phyloP scores from a whole-genome alignment of 2,888 invertebrate genomes.

The Entomobrya proxima region DNA sequence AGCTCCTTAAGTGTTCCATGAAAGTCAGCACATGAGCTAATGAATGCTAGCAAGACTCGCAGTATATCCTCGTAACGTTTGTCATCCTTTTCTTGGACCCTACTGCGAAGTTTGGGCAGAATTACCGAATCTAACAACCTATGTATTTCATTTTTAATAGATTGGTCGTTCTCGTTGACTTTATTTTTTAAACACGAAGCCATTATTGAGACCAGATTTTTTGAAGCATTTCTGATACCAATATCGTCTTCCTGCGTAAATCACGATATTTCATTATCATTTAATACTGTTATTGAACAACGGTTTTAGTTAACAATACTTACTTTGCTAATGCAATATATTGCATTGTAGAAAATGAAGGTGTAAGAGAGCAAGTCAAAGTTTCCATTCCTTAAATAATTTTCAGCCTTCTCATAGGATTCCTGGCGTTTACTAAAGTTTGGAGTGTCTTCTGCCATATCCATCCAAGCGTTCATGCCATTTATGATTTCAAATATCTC shows the following conservation, averaged over 20 bases:
- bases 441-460: conserved; percentile 62
- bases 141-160: conserved; percentile 22
- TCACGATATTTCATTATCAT: not conserved
- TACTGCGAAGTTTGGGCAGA: conserved; percentile 61
- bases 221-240: conserved; percentile 66
- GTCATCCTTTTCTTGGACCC: conserved; percentile 65
- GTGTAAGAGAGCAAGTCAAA: conserved; percentile 47
- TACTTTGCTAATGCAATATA: conserved; percentile 61
- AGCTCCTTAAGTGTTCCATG: conserved; percentile 70
- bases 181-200: conserved; percentile 13
- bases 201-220: conserved; percentile 51
- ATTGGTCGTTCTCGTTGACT: not conserved
- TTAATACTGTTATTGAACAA: not conserved
- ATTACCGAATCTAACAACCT: conserved; percentile 58
- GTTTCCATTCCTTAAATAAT: conserved; percentile 7
- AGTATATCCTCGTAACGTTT: conserved; percentile 66
- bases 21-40: conserved; percentile 32
- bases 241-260: conserved; percentile 67
- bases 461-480: conserved; percentile 65
- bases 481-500: conserved; percentile 49
- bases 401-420: conserved; percentile 57
- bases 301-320: not conserved
- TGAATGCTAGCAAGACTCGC: conserved; percentile 57
- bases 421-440: conserved; percentile 66
- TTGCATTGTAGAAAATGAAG: conserved; percentile 57